A percentile compares a stretch with the other conserved stretches of the same genome.
Evolutionary conservation across 1,140 invertebrate genomes (phyloP).

Genomic region (Philotrypesis tridentata): DNA sequence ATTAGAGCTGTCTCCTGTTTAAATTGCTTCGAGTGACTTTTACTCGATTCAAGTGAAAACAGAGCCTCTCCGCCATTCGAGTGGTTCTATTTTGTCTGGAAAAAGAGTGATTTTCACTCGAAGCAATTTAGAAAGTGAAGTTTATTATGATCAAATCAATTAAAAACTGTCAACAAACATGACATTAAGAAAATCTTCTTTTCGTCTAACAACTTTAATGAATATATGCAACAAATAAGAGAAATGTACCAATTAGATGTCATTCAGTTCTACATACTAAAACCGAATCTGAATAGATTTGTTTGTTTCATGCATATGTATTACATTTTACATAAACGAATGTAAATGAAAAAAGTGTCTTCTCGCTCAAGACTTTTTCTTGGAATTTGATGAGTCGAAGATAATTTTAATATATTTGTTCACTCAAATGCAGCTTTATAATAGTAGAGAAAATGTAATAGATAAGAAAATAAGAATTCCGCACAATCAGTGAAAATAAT

Average conservation of each 20-base stretch:
- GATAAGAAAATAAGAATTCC: neutral
- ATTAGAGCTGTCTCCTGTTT: too few species aligned
- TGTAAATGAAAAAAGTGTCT: neutral
- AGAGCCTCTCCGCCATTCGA: too few species aligned
- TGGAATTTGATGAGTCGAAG: neutral
- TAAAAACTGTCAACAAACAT: neutral
- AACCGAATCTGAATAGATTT: neutral
- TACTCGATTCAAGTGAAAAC: too few species aligned
- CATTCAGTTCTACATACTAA: neutral
- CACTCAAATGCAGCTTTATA: neutral
- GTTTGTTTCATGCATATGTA: neutral
- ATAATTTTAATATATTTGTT: neutral
- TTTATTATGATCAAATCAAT: neutral
- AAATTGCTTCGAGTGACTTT: too few species aligned
- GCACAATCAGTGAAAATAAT: neutral
- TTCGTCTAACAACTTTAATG: neutral
- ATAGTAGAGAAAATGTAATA: neutral
- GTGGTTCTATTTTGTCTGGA: too few species aligned
- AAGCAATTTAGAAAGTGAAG: too few species aligned
- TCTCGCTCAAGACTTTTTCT: neutral
- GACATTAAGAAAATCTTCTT: conserved; percentile 11
- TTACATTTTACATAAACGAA: neutral
- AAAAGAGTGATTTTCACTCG: too few species aligned
- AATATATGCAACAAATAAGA: neutral
- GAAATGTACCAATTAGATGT: neutral